Percentiles rank a stretch among this genome's conserved stretches.
Evolutionary conservation across 2,113 vertebrate genomes (phyloP).

Genomic region (Amblyopsis rosae): DNA sequence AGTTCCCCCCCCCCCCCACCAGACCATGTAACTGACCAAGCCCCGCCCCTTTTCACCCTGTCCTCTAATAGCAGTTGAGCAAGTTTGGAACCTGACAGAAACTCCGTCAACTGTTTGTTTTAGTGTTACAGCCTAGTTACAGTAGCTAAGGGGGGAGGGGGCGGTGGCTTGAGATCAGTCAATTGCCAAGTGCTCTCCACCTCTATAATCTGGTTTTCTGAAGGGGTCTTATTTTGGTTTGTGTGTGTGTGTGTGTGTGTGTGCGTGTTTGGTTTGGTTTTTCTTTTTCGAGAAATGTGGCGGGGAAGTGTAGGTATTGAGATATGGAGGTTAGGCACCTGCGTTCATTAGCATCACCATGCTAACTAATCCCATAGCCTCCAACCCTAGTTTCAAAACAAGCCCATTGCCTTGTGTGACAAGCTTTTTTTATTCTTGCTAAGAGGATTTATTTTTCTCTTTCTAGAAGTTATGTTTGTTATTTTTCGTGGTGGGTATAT

Average conservation of each 20-base stretch:
- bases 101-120: too few species aligned
- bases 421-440: constrained; percentile 62
- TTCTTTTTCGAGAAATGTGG: too few species aligned
- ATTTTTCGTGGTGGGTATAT: constrained; percentile 60
- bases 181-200: constrained; percentile 27
- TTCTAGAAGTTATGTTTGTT: constrained; percentile 52
- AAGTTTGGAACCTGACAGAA: too few species aligned
- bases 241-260: too few species aligned
- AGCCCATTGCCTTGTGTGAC: constrained; percentile 71
- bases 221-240: constrained; percentile 17
- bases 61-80: too few species aligned
- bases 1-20: constrained; percentile 6
- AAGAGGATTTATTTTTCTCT: constrained; percentile 59
- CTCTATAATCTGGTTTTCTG: constrained; percentile 42
- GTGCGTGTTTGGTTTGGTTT: too few species aligned
- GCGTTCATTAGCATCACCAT: constrained; percentile 62
- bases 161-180: too few species aligned
- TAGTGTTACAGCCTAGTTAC: too few species aligned
- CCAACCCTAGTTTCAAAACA: constrained; percentile 69
- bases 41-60: too few species aligned
- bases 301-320: constrained; percentile 11
- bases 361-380: constrained; percentile 66
- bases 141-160: too few species aligned
- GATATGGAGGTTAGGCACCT: constrained; percentile 47
- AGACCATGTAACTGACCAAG: too few species aligned